Evolutionary conservation across 2,797 vertebrate genomes (phyloP), one percentile per base, ranked within the genome.

Genomic region (Allobates femoralis): DNA sequence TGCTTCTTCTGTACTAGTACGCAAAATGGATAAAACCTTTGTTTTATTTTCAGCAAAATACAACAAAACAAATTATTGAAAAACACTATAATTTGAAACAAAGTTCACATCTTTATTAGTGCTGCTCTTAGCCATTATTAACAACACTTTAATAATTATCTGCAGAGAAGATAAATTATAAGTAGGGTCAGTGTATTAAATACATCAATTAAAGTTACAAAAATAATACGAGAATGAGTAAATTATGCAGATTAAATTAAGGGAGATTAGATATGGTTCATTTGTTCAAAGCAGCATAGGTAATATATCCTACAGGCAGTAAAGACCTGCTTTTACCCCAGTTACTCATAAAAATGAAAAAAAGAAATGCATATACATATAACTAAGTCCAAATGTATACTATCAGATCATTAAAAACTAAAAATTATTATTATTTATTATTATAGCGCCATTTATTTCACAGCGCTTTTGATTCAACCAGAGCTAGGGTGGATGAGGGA

Each of bases 51-150:
- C 15, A 58, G 53, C 21, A 51, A 1, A 28, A 73, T 56, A 28
- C n/a, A 81, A 67, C 21, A 79, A 66, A 19, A 19, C 60, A 7
- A 85, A 26, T 60, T 66, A 74, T 11, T 56, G 55, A 74, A 80
- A 85, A 64, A 64, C 62, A 30, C 84, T 60, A 30, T 86, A 62
- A 86, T 86, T 86, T 80, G 55, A 30, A n/a, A n/a, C 64, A 74
- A n/a, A 66, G 56, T 56, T 32, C 46, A 75, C 32, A 86, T 73
- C 79, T 81, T 74, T 81, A 67, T 76, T 81, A 75, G 81, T 75
- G 28, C 64, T 64, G 53, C 50, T 64, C 78, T 80, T 69, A 60
- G 78, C 67, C 32, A 46, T 81, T 81, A 81, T 76, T 81, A 86
- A 58, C 53, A 23, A 41, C 79, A 86, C 67, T 55, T 66, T 77